These are phyloP conservation scores for Typhlichthys subterraneus DNA, from an alignment of 2,797 vertebrate species.

Conservation along the genomic window DNA sequence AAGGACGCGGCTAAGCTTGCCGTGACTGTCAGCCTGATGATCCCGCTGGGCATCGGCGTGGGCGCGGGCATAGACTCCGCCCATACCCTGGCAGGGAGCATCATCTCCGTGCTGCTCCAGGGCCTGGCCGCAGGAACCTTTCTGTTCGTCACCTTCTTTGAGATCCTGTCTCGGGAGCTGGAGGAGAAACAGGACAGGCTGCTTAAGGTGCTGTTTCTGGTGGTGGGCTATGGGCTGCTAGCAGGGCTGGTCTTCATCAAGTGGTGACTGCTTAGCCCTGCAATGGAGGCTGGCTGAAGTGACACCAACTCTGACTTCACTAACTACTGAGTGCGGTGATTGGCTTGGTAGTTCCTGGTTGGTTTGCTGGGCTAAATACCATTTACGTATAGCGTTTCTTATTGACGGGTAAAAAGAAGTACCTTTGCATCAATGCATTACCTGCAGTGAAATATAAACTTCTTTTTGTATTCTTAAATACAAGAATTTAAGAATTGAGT, in stretches of 20 bases:
- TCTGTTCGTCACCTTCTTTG: slow-evolving; percentile 91
- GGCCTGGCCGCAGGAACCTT: slow-evolving; percentile 89
- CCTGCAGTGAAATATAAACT: too few relatives aligned
- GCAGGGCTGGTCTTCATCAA: slow-evolving; percentile 86
- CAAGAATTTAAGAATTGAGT: too few relatives aligned
- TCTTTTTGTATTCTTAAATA: too few relatives aligned
- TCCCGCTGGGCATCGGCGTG: slow-evolving; percentile 83
- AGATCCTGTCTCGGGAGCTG: slow-evolving; percentile 88
- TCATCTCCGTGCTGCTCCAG: slow-evolving; percentile 86
- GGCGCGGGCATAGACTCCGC: slow-evolving; percentile 88
- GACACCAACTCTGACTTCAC: too few relatives aligned
- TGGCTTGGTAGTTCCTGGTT: too few relatives aligned
- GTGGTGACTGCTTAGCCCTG: slow-evolving; percentile 71
- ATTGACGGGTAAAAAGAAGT: too few relatives aligned
- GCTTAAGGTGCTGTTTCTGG: slow-evolving; percentile 89
- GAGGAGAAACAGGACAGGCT: slow-evolving; percentile 88
- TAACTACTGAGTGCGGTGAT: too few relatives aligned
- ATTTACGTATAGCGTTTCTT: too few relatives aligned
- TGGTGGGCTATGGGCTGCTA: slow-evolving; percentile 84
- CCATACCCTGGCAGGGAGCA: slow-evolving; percentile 68
- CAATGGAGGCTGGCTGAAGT: too few relatives aligned
- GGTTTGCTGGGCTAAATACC: too few relatives aligned
- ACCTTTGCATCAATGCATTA: too few relatives aligned
- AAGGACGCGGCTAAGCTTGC: slow-evolving; percentile 84
- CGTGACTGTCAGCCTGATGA: slow-evolving; percentile 83